phyloP scores from a whole-genome alignment of 2,888 invertebrate species.

The Acanthoscelides obtectus region DNA sequence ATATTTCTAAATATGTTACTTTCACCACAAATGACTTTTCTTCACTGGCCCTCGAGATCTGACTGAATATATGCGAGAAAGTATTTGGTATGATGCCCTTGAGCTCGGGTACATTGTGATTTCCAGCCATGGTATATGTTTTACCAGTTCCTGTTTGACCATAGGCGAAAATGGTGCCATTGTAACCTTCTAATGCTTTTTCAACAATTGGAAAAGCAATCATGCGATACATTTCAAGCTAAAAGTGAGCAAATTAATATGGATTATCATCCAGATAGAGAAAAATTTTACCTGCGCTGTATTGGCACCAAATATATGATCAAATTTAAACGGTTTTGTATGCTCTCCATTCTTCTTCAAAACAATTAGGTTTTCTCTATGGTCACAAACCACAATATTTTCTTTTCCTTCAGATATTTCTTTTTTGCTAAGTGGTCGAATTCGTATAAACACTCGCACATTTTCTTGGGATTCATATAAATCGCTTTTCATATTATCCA shows the following conservation, averaged over 20 bases:
- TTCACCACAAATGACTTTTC: slow-evolving; percentile 77
- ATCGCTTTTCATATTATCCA: slow-evolving; percentile 23
- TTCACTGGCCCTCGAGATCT: slow-evolving; percentile 89
- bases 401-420: slow-evolving; percentile 71
- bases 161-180: slow-evolving; percentile 89
- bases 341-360: slow-evolving; percentile 69
- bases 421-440: slow-evolving; percentile 85
- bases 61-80: slow-evolving; percentile 97
- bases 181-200: slow-evolving; percentile 93
- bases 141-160: slow-evolving; percentile 97
- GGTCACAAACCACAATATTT: slow-evolving; percentile 72
- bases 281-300: slow-evolving; percentile 70
- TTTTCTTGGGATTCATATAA: slow-evolving; percentile 59
- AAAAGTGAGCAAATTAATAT: slow-evolving; percentile 30
- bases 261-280: too few relatives aligned
- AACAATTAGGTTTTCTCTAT: slow-evolving; percentile 70
- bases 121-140: slow-evolving; percentile 98
- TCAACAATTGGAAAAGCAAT: slow-evolving; percentile 96
- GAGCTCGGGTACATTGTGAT: slow-evolving; percentile 78
- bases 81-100: slow-evolving; percentile 98
- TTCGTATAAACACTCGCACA: slow-evolving; percentile 92
- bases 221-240: slow-evolving; percentile 93
- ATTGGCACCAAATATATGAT: slow-evolving; percentile 84
- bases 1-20: slow-evolving; percentile 97
- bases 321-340: slow-evolving; percentile 84